Base-by-base conservation (phyloP, 2,797 vertebrate genomes). In the Aplochiton taeniatus region DNA sequence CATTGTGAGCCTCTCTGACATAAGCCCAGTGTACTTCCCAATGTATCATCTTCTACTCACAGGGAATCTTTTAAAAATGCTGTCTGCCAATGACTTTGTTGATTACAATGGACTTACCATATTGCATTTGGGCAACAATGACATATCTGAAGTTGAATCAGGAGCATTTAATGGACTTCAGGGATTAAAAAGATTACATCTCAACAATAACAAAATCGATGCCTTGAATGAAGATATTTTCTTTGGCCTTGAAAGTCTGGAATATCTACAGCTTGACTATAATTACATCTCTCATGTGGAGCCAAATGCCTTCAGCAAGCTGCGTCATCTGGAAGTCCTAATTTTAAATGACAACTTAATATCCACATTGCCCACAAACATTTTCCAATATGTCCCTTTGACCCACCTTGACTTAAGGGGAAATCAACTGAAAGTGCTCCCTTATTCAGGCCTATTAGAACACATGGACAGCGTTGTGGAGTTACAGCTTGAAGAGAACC, bases 321-420 rank as follows among this genome's bases (percentile, higher is more conserved):
- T 99, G 83, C 93, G 85, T 85, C 88, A 93, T 83, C 88, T 99
- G 88, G 96, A 98, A 83, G 97, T 99, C 68, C 87, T 99, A 78
- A 98, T 99, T 79, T 89, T 99, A 71, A 99, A 99, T 74, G 97
- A 99, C 89, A 99, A 99, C 83, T 93, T 99, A 66, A 93, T 99
- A 84, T 95, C 95, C 47, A 74, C 87, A 77, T 88, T 99, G 89
- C 95, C 97, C 69, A 91, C 92, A 76, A 95, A 98, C 82, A 85
- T 98, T 73, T 99, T 99, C 85, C 94, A 94, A 79, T 91, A 94
- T 76, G 95, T 98, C 73, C 96, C 97, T 63, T 88, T 99, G 91
- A 99, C 97, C 80, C 97, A 99, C 86, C 91, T 99, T 74, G 98
- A 99, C 85, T 86, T 99, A 51, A 88, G 98, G 88, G 98, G 97